Percentiles rank a stretch among this genome's conserved stretches.
These are phyloP conservation scores for Sthenelais limicola DNA, from an alignment of 2,888 invertebrate species.

Conservation along the genomic window DNA sequence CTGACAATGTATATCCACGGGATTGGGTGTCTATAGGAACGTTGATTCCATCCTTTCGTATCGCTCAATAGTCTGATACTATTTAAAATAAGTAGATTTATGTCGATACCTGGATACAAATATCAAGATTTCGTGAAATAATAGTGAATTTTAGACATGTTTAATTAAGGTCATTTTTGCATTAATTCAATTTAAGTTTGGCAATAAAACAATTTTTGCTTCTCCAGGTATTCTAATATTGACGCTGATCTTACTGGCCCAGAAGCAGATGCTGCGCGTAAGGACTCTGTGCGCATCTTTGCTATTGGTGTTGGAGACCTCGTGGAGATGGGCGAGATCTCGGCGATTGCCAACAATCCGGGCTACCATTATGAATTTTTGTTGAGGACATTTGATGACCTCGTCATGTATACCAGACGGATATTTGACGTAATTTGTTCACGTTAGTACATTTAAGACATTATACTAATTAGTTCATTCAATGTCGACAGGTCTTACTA, in stretches of 20 bases:
- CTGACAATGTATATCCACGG: not conserved
- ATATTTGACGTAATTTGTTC: constrained; percentile 22
- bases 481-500: too few species aligned
- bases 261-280: constrained; percentile 4
- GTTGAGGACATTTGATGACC: constrained; percentile 12
- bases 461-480: too few species aligned
- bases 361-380: constrained; percentile 27
- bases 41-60: too few species aligned
- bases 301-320: constrained; percentile 26
- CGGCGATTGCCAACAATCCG: constrained; percentile 19
- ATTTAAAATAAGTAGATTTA: too few species aligned
- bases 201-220: too few species aligned
- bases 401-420: not conserved
- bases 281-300: constrained; percentile 23
- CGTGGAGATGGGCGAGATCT: constrained; percentile 25
- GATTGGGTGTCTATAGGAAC: too few species aligned
- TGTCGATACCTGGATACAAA: too few species aligned
- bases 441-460: constrained; percentile 19
- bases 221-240: constrained; percentile 10
- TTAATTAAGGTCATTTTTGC: too few species aligned
- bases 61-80: too few species aligned
- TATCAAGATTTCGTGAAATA: too few species aligned
- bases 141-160: too few species aligned
- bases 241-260: not conserved
- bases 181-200: too few species aligned